These are phyloP conservation scores for Lithophane semibrunnea DNA, from an alignment of 2,888 invertebrate species.

Conservation along the genomic window DNA sequence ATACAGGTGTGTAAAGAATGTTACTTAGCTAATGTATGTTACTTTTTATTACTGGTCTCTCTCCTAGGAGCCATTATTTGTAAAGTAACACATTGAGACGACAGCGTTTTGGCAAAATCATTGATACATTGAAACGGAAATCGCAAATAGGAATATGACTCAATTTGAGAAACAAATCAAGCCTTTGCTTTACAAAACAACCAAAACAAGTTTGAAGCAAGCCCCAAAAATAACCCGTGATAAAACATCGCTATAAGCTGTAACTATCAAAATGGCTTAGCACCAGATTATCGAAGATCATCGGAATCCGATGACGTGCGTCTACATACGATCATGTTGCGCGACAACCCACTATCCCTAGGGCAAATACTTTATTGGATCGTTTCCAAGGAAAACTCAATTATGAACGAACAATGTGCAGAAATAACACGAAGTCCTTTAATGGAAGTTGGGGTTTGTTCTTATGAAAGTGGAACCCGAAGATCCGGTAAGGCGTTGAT, in stretches of 20 bases:
- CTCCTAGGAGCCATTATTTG: conserved; percentile 6
- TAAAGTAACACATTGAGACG: conserved; percentile 5
- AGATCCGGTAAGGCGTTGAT: conserved; percentile 44
- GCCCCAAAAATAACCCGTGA: conserved; percentile 32
- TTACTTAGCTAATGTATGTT: conserved; percentile 42
- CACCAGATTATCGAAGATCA: conserved; percentile 54
- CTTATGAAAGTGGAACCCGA: conserved; percentile 54
- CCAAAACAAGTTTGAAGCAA: conserved; percentile 10
- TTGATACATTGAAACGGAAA: conserved; percentile 7
- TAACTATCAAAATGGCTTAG: conserved; percentile 37
- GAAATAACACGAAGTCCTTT: conserved; percentile 70
- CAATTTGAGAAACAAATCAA: conserved; percentile 27
- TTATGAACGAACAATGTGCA: conserved; percentile 78
- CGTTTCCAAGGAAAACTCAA: conserved; percentile 83
- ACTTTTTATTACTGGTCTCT: conserved; percentile 24
- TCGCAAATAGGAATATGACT: conserved; percentile 1
- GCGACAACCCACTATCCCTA: conserved; percentile 64
- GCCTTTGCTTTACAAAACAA: not conserved
- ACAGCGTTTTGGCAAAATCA: not conserved
- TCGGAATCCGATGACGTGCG: conserved; percentile 65
- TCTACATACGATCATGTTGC: conserved; percentile 62
- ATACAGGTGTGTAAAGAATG: conserved; percentile 5
- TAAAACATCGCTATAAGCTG: conserved; percentile 16
- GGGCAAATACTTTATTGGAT: conserved; percentile 79
- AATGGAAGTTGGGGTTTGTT: conserved; percentile 71